These are phyloP conservation scores for Acanthurus tractus DNA, from an alignment of 2,797 vertebrate genomes.

Conservation along the genomic window DNA sequence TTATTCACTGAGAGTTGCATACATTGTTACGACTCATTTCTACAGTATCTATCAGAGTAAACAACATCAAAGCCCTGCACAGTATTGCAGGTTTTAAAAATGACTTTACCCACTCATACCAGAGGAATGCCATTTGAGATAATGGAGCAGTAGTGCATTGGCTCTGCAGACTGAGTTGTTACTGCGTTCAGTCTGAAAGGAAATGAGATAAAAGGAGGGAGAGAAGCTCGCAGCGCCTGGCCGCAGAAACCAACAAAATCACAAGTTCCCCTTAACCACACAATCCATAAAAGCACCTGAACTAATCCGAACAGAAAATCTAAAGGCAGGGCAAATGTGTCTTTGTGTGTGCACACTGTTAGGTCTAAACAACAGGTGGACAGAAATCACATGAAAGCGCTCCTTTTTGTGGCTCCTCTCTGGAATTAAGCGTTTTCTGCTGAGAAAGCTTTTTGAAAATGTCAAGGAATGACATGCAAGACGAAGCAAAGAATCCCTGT, in stretches of 20 bases:
- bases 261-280: background rate
- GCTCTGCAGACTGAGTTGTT: constrained; percentile 35
- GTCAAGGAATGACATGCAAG: constrained; percentile 8
- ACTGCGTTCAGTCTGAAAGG: constrained; percentile 37
- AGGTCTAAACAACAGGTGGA: constrained; percentile 5
- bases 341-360: background rate
- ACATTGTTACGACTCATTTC: no score
- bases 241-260: constrained; percentile 64
- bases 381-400: background rate
- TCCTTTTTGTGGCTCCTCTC: background rate
- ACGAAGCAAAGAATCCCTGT: constrained; percentile 17
- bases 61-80: background rate
- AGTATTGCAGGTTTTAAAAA: background rate
- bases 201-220: constrained; percentile 55
- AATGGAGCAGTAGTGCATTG: constrained; percentile 1
- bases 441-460: constrained; percentile 15
- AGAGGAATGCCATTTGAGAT: constrained; percentile 22
- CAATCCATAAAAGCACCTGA: constrained; percentile 2
- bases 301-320: background rate
- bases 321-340: background rate
- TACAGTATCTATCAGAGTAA: background rate
- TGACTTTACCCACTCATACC: background rate
- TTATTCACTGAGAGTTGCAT: background rate
- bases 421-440: background rate
- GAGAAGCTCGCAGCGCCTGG: constrained; percentile 30